These are phyloP conservation scores for Diogma glabrata DNA, from an alignment of 2,888 invertebrate species.

Conservation along the genomic window DNA sequence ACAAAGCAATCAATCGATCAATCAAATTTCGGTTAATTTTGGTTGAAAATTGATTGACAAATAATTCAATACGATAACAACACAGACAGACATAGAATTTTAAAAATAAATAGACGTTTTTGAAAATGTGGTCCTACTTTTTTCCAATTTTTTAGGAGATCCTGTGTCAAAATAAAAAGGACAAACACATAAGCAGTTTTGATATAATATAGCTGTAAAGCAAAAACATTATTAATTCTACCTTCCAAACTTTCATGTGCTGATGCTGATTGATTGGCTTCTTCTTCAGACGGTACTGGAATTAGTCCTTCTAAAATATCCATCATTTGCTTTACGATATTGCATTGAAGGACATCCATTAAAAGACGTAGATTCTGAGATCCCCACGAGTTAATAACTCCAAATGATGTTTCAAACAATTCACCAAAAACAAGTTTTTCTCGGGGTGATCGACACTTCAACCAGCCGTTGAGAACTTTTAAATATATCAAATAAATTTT, in stretches of 20 bases:
- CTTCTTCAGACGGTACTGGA: slow-evolving; percentile 55
- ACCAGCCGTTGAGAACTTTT: slow-evolving; percentile 67
- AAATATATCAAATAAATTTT: background rate
- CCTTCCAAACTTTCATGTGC: slow-evolving; percentile 41
- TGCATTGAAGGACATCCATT: slow-evolving; percentile 83
- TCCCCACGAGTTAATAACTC: slow-evolving; percentile 65
- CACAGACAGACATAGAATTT: too few relatives aligned
- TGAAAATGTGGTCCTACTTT: too few relatives aligned
- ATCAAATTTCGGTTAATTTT: too few relatives aligned
- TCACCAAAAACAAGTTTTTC: slow-evolving; percentile 55
- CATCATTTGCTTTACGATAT: slow-evolving; percentile 78
- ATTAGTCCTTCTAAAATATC: slow-evolving; percentile 75
- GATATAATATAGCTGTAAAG: too few relatives aligned
- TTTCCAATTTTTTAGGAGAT: too few relatives aligned
- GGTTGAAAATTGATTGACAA: too few relatives aligned
- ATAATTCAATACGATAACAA: too few relatives aligned
- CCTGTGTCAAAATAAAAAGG: too few relatives aligned
- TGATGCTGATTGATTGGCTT: slow-evolving; percentile 39
- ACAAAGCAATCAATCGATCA: too few relatives aligned
- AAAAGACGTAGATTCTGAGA: slow-evolving; percentile 71
- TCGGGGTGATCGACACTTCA: slow-evolving; percentile 51
- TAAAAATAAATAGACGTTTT: too few relatives aligned
- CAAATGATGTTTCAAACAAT: slow-evolving; percentile 66
- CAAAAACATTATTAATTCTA: too few relatives aligned
- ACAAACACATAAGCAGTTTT: too few relatives aligned